Conservation (phyloP, 1,140 invertebrate genomes). For the Arion vulgaris region DNA sequence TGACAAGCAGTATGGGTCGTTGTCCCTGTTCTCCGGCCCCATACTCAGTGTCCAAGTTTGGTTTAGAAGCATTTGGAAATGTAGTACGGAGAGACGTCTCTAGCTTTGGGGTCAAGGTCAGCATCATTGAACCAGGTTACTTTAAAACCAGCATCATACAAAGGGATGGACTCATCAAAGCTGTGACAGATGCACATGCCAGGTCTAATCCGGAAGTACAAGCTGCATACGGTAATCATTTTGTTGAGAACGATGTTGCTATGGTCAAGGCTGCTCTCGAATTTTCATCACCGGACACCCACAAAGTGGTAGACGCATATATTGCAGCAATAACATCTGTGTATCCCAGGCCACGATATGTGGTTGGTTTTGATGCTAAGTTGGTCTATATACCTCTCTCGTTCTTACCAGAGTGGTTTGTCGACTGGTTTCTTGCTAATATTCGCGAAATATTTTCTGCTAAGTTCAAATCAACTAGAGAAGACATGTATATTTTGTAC, state of each 20-base stretch:
- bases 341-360: not conserved
- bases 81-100: slow-evolving; percentile 66
- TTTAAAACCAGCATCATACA: slow-evolving; percentile 42
- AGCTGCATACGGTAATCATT: too few species aligned
- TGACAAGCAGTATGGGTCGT: slow-evolving; percentile 85
- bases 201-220: too few species aligned
- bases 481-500: too few species aligned
- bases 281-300: too few species aligned
- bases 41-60: slow-evolving; percentile 87
- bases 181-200: too few species aligned
- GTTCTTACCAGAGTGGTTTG: not conserved
- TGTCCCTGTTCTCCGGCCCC: slow-evolving; percentile 80
- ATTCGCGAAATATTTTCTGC: too few species aligned
- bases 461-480: too few species aligned
- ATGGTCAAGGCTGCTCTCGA: too few species aligned
- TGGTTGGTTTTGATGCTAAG: not conserved
- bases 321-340: not conserved
- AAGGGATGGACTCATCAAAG: not conserved
- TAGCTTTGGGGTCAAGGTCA: slow-evolving; percentile 65
- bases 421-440: not conserved
- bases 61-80: slow-evolving; percentile 74
- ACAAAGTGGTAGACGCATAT: not conserved
- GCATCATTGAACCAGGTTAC: slow-evolving; percentile 67
- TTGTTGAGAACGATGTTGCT: too few species aligned
- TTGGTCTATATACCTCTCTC: not conserved